phyloP scores from a whole-genome alignment of 2,888 invertebrate genomes.

The Muscina levida region DNA sequence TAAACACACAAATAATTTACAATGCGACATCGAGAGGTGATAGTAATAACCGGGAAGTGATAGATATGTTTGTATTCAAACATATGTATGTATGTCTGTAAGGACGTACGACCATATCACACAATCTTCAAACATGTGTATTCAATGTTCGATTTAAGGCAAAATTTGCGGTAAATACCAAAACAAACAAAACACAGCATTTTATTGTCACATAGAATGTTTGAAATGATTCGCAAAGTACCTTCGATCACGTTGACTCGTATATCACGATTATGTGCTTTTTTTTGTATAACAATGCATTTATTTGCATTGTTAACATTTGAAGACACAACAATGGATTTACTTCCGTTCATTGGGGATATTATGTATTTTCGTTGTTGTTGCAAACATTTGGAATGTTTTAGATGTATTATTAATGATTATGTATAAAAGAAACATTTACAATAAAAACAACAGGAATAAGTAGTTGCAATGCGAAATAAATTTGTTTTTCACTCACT shows the following conservation, averaged over 20 bases:
- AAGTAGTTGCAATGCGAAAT: too few species aligned
- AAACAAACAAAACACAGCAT: too few species aligned
- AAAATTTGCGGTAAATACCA: slow-evolving; percentile 10
- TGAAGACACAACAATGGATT: not conserved
- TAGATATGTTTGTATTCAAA: not conserved
- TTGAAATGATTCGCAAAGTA: not conserved
- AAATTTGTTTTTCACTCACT: too few species aligned
- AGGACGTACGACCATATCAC: too few species aligned
- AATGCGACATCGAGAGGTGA: not conserved
- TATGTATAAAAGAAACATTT: too few species aligned
- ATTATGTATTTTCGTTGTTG: too few species aligned
- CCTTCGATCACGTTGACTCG: not conserved
- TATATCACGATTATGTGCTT: slow-evolving; percentile 31
- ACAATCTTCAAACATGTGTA: not conserved
- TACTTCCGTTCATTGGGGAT: not conserved
- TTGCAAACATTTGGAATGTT: too few species aligned
- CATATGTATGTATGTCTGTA: too few species aligned
- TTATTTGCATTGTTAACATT: not conserved
- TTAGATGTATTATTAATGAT: too few species aligned
- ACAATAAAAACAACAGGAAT: too few species aligned
- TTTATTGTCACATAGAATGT: slow-evolving; percentile 33
- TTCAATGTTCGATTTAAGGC: not conserved
- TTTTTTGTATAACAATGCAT: too few species aligned
- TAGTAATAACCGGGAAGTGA: slow-evolving; percentile 28
- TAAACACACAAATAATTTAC: slow-evolving; percentile 5